A percentile compares a stretch with the other conserved stretches of the same genome.
phyloP scores from a whole-genome alignment of 2,797 vertebrate species.

The Pipistrellus kuhlii region DNA sequence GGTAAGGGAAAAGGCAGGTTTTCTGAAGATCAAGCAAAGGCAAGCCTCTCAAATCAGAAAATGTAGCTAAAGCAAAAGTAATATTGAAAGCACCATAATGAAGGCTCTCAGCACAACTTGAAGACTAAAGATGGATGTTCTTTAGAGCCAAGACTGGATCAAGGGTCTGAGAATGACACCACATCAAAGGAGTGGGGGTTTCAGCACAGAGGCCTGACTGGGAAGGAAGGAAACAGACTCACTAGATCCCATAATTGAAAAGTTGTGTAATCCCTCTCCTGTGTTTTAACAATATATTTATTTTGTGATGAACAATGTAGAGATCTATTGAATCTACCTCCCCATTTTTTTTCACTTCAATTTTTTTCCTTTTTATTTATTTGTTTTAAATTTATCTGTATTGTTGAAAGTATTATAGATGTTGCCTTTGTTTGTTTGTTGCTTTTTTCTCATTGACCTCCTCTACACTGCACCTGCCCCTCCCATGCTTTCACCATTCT shows the following conservation, averaged over 20 bases:
- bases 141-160: neutral
- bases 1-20: constrained; percentile 30
- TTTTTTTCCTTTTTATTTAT: too few species aligned
- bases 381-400: too few species aligned
- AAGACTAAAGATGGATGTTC: neutral
- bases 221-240: neutral
- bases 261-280: neutral
- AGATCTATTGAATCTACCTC: neutral
- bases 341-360: too few species aligned
- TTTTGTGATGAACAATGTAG: neutral
- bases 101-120: neutral
- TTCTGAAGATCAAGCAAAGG: constrained; percentile 8
- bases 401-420: too few species aligned
- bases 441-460: too few species aligned
- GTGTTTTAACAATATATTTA: neutral
- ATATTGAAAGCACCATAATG: neutral
- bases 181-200: neutral
- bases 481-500: too few species aligned
- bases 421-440: too few species aligned
- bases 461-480: too few species aligned
- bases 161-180: neutral
- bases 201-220: neutral
- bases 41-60: neutral
- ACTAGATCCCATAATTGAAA: neutral
- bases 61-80: neutral